Evolutionary conservation across 2,797 vertebrate genomes (phyloP).

Genomic region (Fistularia tabacaria): DNA sequence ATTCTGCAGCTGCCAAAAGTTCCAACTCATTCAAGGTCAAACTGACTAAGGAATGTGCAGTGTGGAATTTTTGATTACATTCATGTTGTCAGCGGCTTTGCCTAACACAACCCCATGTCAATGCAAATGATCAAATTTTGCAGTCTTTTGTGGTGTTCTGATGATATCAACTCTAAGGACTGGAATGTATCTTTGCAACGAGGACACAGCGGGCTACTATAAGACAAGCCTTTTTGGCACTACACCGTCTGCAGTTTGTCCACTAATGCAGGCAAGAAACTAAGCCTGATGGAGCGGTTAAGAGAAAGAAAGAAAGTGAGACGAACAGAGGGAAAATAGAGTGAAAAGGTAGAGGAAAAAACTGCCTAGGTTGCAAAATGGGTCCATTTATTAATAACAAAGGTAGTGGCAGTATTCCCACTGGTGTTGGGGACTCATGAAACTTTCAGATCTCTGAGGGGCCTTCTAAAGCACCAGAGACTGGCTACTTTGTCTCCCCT

Average conservation of each 20-base stretch:
- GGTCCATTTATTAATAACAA: constrained; percentile 83
- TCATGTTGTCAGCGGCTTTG: constrained; percentile 13
- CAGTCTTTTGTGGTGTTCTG: constrained; percentile 24
- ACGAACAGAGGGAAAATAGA: constrained; percentile 37
- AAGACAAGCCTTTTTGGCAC: constrained; percentile 36
- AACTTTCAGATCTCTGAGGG: constrained; percentile 82
- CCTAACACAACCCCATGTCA: background rate
- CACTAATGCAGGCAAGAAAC: constrained; percentile 64
- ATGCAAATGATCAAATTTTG: background rate
- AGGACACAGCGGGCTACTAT: constrained; percentile 27
- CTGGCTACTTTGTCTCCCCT: constrained; percentile 76
- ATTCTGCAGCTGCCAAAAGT: constrained; percentile 43
- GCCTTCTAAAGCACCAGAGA: constrained; percentile 76
- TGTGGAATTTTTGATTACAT: constrained; percentile 46
- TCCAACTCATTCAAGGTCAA: constrained; percentile 45
- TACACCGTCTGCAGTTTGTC: constrained; percentile 58
- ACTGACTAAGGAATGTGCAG: constrained; percentile 24
- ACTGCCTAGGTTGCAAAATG: constrained; percentile 74
- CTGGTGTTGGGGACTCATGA: constrained; percentile 75
- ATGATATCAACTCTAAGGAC: constrained; percentile 6
- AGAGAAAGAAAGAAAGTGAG: constrained; percentile 19
- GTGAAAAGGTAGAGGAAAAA: constrained; percentile 58
- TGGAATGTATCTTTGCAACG: constrained; percentile 5
- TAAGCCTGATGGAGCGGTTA: constrained; percentile 47
- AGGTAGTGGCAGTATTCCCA: constrained; percentile 76